These are phyloP conservation scores for Chroicocephalus ridibundus DNA, from an alignment of 2,113 vertebrate genomes.

Conservation along the genomic window DNA sequence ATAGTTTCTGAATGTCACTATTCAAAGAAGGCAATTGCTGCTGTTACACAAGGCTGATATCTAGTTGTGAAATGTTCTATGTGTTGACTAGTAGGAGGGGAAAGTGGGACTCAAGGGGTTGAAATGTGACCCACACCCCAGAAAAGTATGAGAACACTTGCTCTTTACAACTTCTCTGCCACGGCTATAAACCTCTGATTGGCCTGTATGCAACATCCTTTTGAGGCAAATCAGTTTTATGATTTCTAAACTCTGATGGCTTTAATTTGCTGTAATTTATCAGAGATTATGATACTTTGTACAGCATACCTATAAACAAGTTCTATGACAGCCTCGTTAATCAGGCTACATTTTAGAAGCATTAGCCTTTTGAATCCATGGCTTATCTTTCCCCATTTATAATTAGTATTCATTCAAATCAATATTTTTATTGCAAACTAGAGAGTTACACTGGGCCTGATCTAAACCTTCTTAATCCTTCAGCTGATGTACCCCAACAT, in stretches of 20 bases:
- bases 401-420: constrained; percentile 40
- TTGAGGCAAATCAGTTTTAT: neutral
- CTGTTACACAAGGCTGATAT: neutral
- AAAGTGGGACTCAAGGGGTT: neutral
- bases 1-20: neutral
- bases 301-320: constrained; percentile 49
- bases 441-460: neutral
- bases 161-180: neutral
- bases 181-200: neutral
- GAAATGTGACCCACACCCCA: neutral
- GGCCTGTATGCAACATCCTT: neutral
- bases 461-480: neutral
- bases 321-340: constrained; percentile 53
- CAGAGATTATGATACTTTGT: constrained; percentile 49
- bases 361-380: constrained; percentile 55
- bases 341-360: constrained; percentile 55
- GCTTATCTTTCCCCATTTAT: constrained; percentile 28
- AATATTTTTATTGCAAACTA: neutral
- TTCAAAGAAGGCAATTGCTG: neutral
- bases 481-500: neutral
- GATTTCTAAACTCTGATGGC: constrained; percentile 31
- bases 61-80: neutral
- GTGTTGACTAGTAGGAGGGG: neutral
- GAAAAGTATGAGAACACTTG: neutral
- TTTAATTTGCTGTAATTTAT: constrained; percentile 39